Base-by-base conservation (phyloP, 2,888 invertebrate genomes). In the Pristionchus fissidentatus region DNA sequence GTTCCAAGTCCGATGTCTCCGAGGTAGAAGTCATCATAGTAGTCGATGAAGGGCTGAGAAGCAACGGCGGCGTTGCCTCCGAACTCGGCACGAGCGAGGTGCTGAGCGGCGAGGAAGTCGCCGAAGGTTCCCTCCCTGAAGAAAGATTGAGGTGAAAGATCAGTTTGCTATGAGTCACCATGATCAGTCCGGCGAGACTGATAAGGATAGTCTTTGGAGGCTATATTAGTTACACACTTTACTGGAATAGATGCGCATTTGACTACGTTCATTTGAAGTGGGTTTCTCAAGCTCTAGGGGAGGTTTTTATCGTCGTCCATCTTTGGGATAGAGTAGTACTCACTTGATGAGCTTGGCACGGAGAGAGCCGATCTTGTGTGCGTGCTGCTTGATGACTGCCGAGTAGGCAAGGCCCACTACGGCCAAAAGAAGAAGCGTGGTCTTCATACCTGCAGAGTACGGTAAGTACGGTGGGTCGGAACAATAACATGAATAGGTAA, bases 1-100 rank as follows among this genome's bases (percentile, higher is more conserved):
- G 90, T 90, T 87, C 90, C 90, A 79, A 90, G 84, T 83, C 89
- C 88, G 87, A 90, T 89, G 87, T 89, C 88, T 85, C 90, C 90
- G 84, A 90, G 88, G 86, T 90, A 90, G 89, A 90, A 90, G 87
- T 90, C 89, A 83, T 90, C 90, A 77, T 80, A 89, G 84, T 89
- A 90, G 85, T 90, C 90, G 84, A 89, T 70, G 87, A 89, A 89
- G 46, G 89, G 89, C 84, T 89, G 88, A n/a, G 83, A 84, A 32
- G 87, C 89, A 22, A 86, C 55, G 3, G 41, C 79, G 4, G 55
- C 52, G 83, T 84, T 84, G 49, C 86, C 84, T 35, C 84, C 80
- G 62, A 19, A 19, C n/a, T 85, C 84, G 73, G 84, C n/a, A 26
- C 87, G 85, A 73, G 73, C 43, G n/a, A 83, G 81, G 70, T 84